Base-by-base conservation (phyloP, 1,140 invertebrate genomes). In the Caerostris darwini region DNA sequence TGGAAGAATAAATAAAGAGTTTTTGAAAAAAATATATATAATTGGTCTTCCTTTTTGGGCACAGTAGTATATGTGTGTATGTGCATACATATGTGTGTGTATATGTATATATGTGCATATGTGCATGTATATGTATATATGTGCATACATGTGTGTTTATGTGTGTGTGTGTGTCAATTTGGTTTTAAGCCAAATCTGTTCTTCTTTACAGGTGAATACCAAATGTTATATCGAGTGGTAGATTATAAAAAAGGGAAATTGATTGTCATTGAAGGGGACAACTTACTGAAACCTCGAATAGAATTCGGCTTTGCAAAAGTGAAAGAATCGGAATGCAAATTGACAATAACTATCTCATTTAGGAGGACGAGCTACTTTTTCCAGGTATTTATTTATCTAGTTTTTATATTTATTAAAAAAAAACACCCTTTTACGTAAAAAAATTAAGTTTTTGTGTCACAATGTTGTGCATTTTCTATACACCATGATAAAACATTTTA, bases 291-390 rank as follows among this genome's bases (percentile, higher is more conserved):
- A 50, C 94, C 94, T 5, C 64, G 91, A 58, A 90, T 94, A 54
- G 94, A 94, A 94, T 94, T 94, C 77, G n/a, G 83, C 17, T 93
- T 94, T 87, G 86, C 71, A 12, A 89, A 92, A 85, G 54, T 94
- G 17, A 93, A 94, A 54, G 91, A 92, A 58, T 71, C 69, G 57
- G 82, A 64, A 12, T 50, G 56, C 19, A 94, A 93, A 85, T 8
- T 94, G 57, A 69, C 86, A 2, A 90, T 94, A 59, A 56, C 90
- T 7, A 85, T 94, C 4, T 83, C 91, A 14, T 93, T 90, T 14
- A 50, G 91, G 7, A 82, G 90, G 53, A 7, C 69, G 61, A 94
- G 94, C 85, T 93, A 93, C 87, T 94, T 94, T 58, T 94, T 89
- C 69, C 94, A 94, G 81, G 94, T 94, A 90, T 34, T 58, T 56